phyloP scores from a whole-genome alignment of 2,797 vertebrate genomes.

The Potorous gilbertii region DNA sequence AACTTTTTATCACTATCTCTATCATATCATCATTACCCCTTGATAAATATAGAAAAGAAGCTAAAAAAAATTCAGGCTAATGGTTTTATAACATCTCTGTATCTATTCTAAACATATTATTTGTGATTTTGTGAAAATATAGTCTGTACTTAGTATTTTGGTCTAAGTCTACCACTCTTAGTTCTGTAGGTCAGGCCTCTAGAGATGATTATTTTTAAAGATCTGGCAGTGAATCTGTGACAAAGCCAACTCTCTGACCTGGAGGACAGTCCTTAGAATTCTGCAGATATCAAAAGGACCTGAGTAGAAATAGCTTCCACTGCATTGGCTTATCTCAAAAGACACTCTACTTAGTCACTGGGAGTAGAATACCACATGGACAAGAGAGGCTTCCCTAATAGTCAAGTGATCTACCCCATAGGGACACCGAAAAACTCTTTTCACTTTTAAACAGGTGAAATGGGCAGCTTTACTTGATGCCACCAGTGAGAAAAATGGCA shows the following conservation, averaged over 20 bases:
- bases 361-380: background rate
- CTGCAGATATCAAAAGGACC: conserved; percentile 41
- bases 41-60: background rate
- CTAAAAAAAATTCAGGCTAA: background rate
- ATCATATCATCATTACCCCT: background rate
- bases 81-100: background rate
- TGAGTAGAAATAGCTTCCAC: conserved; percentile 16
- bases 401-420: conserved; percentile 33
- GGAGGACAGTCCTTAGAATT: conserved; percentile 12
- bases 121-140: background rate
- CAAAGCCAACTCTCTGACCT: conserved; percentile 49
- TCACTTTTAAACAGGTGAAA: background rate
- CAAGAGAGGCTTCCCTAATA: conserved; percentile 46
- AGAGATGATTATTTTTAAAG: conserved; percentile 40
- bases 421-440: conserved; percentile 23
- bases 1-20: background rate
- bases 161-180: background rate
- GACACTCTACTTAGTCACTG: conserved; percentile 44
- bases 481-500: background rate
- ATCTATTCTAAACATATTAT: background rate
- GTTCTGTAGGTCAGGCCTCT: background rate
- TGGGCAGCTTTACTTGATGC: background rate
- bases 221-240: conserved; percentile 28
- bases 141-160: background rate
- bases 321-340: conserved; percentile 66